phyloP scores from a whole-genome alignment of 2,113 vertebrate genomes.

The Emydocephalus ijimae region DNA sequence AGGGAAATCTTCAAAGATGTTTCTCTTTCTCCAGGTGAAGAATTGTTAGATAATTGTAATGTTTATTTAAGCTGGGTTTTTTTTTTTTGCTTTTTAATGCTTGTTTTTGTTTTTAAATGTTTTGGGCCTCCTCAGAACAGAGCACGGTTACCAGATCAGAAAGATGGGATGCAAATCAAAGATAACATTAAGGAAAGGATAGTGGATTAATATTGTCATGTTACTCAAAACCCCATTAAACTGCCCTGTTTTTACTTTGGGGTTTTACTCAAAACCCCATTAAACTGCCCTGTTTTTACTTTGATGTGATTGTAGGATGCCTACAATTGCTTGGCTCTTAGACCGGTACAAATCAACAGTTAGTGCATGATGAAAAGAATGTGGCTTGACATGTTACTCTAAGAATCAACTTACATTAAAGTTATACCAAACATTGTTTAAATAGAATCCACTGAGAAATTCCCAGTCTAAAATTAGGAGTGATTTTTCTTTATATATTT shows the following conservation, averaged over 20 bases:
- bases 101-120: not conserved
- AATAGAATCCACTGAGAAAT: not conserved
- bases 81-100: not conserved
- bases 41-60: not conserved
- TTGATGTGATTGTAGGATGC: not conserved
- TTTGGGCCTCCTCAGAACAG: not conserved
- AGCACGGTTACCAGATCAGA: not conserved
- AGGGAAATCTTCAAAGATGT: not conserved
- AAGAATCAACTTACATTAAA: not conserved
- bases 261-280: not conserved
- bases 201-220: not conserved
- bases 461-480: too few species aligned
- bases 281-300: not conserved
- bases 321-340: not conserved
- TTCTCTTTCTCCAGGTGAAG: not conserved
- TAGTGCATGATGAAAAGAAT: not conserved
- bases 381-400: not conserved
- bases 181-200: not conserved
- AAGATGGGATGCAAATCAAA: not conserved
- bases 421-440: not conserved
- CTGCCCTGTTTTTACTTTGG: not conserved
- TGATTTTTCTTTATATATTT: not conserved
- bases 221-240: not conserved
- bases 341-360: not conserved
- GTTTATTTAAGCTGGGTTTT: not conserved